A percentile compares a stretch with the other conserved stretches of the same genome.
Evolutionary conservation across 2,797 vertebrate genomes (phyloP).

Genomic region (Craterocephalus amniculus): DNA sequence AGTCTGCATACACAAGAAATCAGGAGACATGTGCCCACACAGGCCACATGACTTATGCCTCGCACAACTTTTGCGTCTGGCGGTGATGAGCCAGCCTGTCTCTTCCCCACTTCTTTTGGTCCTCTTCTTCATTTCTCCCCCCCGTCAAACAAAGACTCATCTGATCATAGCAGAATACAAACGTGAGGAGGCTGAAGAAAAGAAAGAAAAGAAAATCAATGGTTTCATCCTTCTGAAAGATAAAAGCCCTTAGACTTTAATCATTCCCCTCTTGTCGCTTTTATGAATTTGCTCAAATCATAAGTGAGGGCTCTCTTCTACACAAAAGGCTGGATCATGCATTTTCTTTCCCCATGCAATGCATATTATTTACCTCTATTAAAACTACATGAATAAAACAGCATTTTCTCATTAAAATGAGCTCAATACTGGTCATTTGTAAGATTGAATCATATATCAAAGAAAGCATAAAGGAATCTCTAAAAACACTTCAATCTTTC

Average conservation of each 20-base stretch:
- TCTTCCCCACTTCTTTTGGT: constrained; percentile 66
- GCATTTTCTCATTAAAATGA: too few relatives aligned
- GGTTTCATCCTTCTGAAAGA: constrained; percentile 71
- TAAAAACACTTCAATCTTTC: too few relatives aligned
- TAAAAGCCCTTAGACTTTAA: constrained; percentile 80
- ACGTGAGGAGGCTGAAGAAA: constrained; percentile 45
- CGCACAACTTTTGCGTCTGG: constrained; percentile 75
- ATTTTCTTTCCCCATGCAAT: too few relatives aligned
- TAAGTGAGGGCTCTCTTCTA: constrained; percentile 66
- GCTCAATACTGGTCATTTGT: too few relatives aligned
- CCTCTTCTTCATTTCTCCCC: constrained; percentile 35
- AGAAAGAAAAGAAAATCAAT: constrained; percentile 61
- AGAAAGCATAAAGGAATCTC: too few relatives aligned
- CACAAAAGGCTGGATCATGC: constrained; percentile 52
- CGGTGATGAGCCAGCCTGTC: constrained; percentile 82
- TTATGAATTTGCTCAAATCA: constrained; percentile 78
- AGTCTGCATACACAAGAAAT: constrained; percentile 56
- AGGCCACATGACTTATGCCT: constrained; percentile 80
- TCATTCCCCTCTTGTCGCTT: constrained; percentile 75
- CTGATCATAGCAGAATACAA: constrained; percentile 76
- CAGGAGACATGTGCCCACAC: constrained; percentile 71
- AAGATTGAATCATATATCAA: too few relatives aligned
- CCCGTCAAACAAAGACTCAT: constrained; percentile 78
- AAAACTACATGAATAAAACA: not conserved
- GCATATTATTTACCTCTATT: constrained; percentile 19